Percentiles rank a stretch among this genome's conserved stretches.
Evolutionary conservation across 2,888 invertebrate species (phyloP).

Genomic region (Acanthosepion lycidas): DNA sequence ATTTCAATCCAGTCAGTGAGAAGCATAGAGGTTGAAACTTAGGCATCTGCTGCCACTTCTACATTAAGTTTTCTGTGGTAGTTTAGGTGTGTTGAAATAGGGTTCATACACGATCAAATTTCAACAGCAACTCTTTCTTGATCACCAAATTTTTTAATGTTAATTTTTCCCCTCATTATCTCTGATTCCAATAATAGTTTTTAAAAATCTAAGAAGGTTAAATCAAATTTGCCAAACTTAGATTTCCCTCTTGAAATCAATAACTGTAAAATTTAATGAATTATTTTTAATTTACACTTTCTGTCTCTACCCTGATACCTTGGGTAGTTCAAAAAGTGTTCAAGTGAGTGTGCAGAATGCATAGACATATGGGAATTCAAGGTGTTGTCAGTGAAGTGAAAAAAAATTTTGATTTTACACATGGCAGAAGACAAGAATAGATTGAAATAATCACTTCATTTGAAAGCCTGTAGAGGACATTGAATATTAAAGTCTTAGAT

Average conservation of each 20-base stretch:
- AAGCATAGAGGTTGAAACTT: neutral
- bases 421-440: neutral
- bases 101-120: neutral
- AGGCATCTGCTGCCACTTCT: neutral
- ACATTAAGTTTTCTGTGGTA: neutral
- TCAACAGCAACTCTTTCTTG: neutral
- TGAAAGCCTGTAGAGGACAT: neutral
- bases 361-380: neutral
- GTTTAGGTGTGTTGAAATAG: neutral
- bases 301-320: neutral
- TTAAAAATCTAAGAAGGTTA: neutral
- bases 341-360: neutral
- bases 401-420: neutral
- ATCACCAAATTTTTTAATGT: neutral
- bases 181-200: neutral
- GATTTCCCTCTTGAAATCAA: conserved; percentile 23
- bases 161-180: neutral
- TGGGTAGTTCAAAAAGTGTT: neutral
- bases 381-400: neutral
- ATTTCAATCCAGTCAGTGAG: neutral
- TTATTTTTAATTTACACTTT: neutral
- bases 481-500: neutral
- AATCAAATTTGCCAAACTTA: neutral
- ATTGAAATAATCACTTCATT: neutral
- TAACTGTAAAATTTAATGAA: neutral